Evolutionary conservation across 2,888 invertebrate genomes (phyloP).

Genomic region (Magallana nippona): DNA sequence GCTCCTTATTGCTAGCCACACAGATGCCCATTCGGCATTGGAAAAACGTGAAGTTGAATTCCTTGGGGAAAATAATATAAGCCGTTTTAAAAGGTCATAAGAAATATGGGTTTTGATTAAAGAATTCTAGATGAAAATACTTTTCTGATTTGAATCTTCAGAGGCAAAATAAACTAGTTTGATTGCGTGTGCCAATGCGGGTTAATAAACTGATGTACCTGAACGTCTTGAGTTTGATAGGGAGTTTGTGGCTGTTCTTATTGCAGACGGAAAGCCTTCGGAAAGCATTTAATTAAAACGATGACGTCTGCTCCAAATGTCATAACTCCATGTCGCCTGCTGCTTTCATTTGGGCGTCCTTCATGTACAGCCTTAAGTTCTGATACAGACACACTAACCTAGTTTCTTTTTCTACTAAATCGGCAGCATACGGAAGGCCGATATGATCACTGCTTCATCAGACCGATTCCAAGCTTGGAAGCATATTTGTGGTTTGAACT

Average conservation of each 20-base stretch:
- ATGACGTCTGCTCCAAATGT: slow-evolving; percentile 18
- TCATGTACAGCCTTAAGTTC: background rate
- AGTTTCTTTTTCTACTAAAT: slow-evolving; percentile 11
- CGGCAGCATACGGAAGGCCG: background rate
- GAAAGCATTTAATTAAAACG: slow-evolving; percentile 15
- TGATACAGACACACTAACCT: background rate
- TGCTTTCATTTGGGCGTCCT: background rate
- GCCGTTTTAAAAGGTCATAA: no score
- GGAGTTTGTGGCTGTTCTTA: background rate
- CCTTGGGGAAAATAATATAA: no score
- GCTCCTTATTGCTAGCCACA: background rate
- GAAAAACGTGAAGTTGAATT: no score
- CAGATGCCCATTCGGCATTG: no score
- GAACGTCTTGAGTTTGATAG: background rate
- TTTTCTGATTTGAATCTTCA: no score
- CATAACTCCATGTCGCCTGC: background rate
- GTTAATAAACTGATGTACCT: background rate
- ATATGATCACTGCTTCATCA: background rate
- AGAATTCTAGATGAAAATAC: no score
- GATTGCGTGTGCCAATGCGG: no score
- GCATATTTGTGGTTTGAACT: slow-evolving; percentile 39
- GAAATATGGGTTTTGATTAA: no score
- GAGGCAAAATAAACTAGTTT: no score
- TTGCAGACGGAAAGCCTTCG: background rate
- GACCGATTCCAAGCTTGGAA: background rate